Percentiles rank a stretch among this genome's conserved stretches.
Evolutionary conservation across 2,888 invertebrate genomes (phyloP).

Genomic region (Calameuta filiformis): DNA sequence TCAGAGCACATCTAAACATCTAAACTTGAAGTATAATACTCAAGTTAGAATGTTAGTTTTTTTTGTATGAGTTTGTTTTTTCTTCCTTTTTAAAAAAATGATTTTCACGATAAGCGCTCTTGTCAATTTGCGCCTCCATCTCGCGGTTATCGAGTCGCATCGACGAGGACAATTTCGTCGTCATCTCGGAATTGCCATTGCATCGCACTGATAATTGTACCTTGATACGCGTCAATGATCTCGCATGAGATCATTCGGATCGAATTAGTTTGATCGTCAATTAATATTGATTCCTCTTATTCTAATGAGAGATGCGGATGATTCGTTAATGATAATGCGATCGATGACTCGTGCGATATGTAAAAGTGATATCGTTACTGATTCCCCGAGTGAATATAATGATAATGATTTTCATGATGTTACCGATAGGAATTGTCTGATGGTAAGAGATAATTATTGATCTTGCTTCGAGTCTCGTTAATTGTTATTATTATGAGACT

Average conservation of each 20-base stretch:
- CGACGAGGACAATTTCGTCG: too few species aligned
- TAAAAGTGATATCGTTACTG: not conserved
- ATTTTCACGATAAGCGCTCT: not conserved
- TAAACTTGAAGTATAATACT: constrained; percentile 67
- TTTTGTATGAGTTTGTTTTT: constrained; percentile 53
- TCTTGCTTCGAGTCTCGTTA: not conserved
- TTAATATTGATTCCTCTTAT: not conserved
- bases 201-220: not conserved
- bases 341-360: not conserved
- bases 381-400: not conserved
- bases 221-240: not conserved
- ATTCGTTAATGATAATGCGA: not conserved
- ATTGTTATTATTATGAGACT: not conserved
- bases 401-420: not conserved
- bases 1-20: constrained; percentile 67
- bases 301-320: not conserved
- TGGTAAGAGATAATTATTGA: not conserved
- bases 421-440: not conserved
- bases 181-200: not conserved
- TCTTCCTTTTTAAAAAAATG: not conserved
- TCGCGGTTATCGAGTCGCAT: too few species aligned
- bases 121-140: not conserved
- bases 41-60: constrained; percentile 62
- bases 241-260: too few species aligned
- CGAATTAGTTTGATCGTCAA: not conserved